Conservation (phyloP, 2,113 vertebrate genomes). For the Peromyscus maniculatus region DNA sequence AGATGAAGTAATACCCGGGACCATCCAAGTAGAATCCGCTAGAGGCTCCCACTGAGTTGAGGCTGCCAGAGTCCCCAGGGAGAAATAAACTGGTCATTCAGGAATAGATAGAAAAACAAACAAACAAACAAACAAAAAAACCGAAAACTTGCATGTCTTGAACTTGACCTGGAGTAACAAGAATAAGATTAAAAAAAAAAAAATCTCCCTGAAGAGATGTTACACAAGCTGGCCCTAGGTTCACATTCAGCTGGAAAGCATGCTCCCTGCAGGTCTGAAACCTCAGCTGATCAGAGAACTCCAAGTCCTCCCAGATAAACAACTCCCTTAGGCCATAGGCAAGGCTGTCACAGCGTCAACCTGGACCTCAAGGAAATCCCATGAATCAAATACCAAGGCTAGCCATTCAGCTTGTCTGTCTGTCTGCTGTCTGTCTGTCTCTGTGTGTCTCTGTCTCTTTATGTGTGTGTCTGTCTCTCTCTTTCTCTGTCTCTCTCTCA, state of each 20-base stretch:
- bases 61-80: neutral
- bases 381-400: conserved; percentile 49
- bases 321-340: neutral
- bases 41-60: neutral
- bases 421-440: neutral
- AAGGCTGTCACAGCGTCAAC: conserved; percentile 12
- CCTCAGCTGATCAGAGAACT: neutral
- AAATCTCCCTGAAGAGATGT: neutral
- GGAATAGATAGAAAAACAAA: neutral
- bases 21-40: neutral
- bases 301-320: neutral
- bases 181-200: conserved; percentile 3
- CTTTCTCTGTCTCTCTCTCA: too few relatives aligned
- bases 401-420: neutral
- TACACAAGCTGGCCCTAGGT: neutral
- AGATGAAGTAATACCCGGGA: neutral
- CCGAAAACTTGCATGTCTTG: conserved; percentile 8
- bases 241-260: neutral
- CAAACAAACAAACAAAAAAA: neutral
- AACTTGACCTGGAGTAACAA: conserved; percentile 22
- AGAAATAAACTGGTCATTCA: neutral
- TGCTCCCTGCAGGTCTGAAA: neutral
- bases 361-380: conserved; percentile 41
- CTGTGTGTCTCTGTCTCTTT: neutral
- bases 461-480: neutral